These are phyloP conservation scores for Phoebastria nigripes DNA, from an alignment of 2,797 vertebrate species.

Conservation along the genomic window DNA sequence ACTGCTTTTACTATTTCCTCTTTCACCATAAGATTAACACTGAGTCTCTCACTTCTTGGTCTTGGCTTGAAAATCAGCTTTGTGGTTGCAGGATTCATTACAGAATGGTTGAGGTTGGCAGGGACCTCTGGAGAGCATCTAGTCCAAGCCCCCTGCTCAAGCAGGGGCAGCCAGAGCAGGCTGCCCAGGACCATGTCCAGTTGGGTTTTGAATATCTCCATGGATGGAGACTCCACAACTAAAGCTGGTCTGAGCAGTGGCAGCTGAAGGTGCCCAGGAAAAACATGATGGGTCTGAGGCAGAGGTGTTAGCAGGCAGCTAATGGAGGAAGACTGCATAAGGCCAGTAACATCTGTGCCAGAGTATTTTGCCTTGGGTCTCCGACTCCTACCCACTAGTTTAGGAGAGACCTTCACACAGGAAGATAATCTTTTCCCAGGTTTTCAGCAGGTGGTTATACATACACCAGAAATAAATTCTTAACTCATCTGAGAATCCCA, in stretches of 20 bases:
- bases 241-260: neutral
- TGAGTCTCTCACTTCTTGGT: neutral
- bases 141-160: neutral
- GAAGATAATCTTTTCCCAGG: neutral
- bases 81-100: neutral
- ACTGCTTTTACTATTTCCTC: neutral
- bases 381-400: neutral
- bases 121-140: neutral
- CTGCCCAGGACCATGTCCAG: neutral
- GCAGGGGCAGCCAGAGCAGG: neutral
- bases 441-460: neutral
- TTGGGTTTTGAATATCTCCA: neutral
- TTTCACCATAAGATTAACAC: neutral
- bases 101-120: neutral
- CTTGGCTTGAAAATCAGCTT: neutral
- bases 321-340: neutral
- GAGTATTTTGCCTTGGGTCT: neutral
- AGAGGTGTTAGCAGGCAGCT: neutral
- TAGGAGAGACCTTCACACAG: neutral
- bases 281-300: neutral
- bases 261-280: neutral
- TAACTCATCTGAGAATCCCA: neutral
- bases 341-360: neutral
- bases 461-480: neutral
- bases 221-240: neutral